A percentile compares a stretch with the other conserved stretches of the same genome.
Evolutionary conservation across 2,797 vertebrate genomes (phyloP).

Genomic region (Anableps anableps): DNA sequence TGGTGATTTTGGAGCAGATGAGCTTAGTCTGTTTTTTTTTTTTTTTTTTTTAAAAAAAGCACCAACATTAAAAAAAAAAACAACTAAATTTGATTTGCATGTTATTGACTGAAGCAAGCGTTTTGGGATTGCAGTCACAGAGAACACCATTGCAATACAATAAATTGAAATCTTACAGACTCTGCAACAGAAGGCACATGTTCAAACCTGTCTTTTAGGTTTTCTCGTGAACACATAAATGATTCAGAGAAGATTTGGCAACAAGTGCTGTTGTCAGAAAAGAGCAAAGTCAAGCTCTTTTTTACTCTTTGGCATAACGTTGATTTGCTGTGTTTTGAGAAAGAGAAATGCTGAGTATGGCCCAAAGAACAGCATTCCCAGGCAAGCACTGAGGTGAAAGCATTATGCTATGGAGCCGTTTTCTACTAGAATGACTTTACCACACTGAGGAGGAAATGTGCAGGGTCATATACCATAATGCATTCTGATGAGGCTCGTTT

Average conservation of each 20-base stretch:
- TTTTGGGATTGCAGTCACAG: not conserved
- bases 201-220: not conserved
- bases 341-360: not conserved
- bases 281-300: not conserved
- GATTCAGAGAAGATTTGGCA: not conserved
- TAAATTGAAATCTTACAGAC: not conserved
- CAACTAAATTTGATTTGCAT: not conserved
- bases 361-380: not conserved
- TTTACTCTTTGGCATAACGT: not conserved
- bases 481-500: not conserved
- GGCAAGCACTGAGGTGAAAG: not conserved
- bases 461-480: not conserved
- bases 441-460: not conserved
- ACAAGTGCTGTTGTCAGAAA: not conserved
- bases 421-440: not conserved
- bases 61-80: not conserved
- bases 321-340: not conserved
- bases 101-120: not conserved
- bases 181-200: not conserved
- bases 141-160: not conserved
- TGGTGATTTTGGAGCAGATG: not conserved
- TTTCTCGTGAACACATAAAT: not conserved
- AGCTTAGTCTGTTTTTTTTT: not conserved
- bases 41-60: not conserved
- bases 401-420: not conserved